Evolutionary conservation across 2,113 vertebrate genomes (phyloP).

Genomic region (Lasiurus cinereus): DNA sequence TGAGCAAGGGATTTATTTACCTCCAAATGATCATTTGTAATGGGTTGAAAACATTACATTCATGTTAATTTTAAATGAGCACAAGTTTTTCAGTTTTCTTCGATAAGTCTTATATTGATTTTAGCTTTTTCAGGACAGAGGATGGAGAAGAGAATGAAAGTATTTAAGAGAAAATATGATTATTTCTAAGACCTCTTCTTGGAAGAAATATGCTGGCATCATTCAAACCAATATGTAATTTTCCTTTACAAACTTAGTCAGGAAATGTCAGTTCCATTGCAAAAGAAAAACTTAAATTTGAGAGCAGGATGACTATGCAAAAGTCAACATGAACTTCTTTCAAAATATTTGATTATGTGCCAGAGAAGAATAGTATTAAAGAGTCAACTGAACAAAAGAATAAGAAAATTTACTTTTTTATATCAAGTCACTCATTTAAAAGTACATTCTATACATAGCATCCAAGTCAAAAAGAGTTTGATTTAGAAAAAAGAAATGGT

Average conservation of each 20-base stretch:
- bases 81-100: background rate
- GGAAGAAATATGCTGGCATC: background rate
- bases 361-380: constrained; percentile 3
- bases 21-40: background rate
- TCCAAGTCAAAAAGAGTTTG: background rate
- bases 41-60: background rate
- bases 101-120: background rate
- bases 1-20: constrained; percentile 4
- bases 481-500: background rate
- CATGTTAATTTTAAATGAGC: background rate
- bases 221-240: background rate
- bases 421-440: background rate
- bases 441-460: background rate
- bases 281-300: constrained; percentile 58
- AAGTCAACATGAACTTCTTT: constrained; percentile 20
- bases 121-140: background rate
- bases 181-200: constrained; percentile 19
- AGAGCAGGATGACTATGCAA: background rate
- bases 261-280: background rate
- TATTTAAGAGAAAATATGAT: constrained; percentile 35
- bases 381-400: background rate
- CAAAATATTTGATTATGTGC: background rate
- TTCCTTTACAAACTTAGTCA: constrained; percentile 1
- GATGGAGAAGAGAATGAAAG: background rate
- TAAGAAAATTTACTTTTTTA: background rate